Evolutionary conservation across 1,140 invertebrate genomes (phyloP), one percentile per base, ranked within the genome.

Genomic region (Meloidogyne floridensis): DNA sequence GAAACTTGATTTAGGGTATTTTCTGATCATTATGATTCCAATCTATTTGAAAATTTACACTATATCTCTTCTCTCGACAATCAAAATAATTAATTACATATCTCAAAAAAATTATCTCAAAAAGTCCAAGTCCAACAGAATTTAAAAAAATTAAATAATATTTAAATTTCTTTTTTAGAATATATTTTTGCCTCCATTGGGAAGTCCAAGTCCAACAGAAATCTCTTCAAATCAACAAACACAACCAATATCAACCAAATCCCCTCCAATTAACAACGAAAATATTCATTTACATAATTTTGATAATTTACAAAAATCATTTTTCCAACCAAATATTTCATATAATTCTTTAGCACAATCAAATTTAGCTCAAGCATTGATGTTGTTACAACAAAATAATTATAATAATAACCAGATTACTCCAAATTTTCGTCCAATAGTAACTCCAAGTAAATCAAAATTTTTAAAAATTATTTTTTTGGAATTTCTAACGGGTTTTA

Each of bases 151-250:
- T 59, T 59, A 59, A 59, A 15, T 59, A 15, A 59, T 59, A 15
- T 15, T 15, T 59, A 15, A 15, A 15, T 59, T 59, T 59, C 11
- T 59, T 59, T 59, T 65, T 65, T 18, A 65, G 59, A 65, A 65
- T 65, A 65, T 65, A n/a, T 65, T 65, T 65, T 8, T 65, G 6
- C 59, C 59, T 1, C 59, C 59, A n/a, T n/a, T 65, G 59, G 59
- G 59, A n/a, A 65, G 59, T 65, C 59, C 59, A 65, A 65, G 59
- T 65, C 59, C 59, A 65, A 65, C 59, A n/a, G 59, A 65, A 13
- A 13, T 59, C n/a, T 5, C 15, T 65, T n/a, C 59, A 65, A n/a
- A 3, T n/a, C 59, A 65, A 65, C 4, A 65, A 65, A 0, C 15
- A 65, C 59, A 65, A 65, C 59, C 15, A n/a, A 18, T 65, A 65